Base-by-base conservation (phyloP, 2,113 vertebrate genomes). In the Nothoprocta perdicaria region DNA sequence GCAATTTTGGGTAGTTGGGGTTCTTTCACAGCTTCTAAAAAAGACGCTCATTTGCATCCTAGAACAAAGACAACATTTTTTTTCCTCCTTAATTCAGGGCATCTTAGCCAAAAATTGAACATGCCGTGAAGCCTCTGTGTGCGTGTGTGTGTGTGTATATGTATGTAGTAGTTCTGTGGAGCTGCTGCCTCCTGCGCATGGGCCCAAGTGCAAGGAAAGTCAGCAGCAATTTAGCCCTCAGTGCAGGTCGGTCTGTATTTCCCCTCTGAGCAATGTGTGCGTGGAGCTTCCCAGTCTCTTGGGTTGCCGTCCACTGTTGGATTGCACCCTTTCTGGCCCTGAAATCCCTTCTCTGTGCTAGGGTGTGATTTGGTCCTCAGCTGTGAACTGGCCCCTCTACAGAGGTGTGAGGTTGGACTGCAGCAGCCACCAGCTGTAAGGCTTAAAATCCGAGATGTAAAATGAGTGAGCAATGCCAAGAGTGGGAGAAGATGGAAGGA, bases 11-110 rank as follows among this genome's bases (percentile, higher is more conserved):
- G 93, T 92, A 92, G 95, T 80, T 80, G 93, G 88, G 94, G 87
- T 88, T 95, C 82, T 96, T 94, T 97, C 94, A 93, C 93, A 93
- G 91, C 86, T 92, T 96, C 95, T 96, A 96, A 95, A 96, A 96
- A 92, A 94, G 93, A 95, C 94, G 93, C 93, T 95, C 83, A 96
- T 96, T 95, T 96, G 93, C 95, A 96, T 95, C 83, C 76, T 74
- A 55, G 86, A 95, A 96, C 88, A 95, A 95, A 96, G 90, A 68
- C 86, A 35, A 82, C 89, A 40, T 79, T 92, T 95, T 35, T 5
- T 33, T 67, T 38, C 35, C 66, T 80, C 94, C 21, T 57, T 57
- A 48, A 45, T 92, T 91, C 89, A 74, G 40, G 0, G 52, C 82
- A 63, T 58, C 80, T 96, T 92, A 13, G n/a, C 90, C 95, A 92